Evolutionary conservation across 30 jellyfish, hydroid and myxozoan genomes (phyloP).

Genomic region (Sanderia malayensis): DNA sequence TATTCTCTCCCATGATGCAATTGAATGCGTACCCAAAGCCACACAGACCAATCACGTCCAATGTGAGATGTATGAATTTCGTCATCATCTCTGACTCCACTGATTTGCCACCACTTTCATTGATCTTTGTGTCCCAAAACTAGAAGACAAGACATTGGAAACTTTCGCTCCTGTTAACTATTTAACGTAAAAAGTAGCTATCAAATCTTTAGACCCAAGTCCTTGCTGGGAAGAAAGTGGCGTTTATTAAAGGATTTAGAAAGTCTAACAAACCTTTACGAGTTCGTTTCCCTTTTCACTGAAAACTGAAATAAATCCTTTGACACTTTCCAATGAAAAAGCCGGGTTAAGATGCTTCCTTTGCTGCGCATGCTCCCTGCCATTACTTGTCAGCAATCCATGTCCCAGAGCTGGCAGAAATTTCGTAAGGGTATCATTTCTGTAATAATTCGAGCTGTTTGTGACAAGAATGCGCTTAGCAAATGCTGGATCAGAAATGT

Average conservation of each 20-base stretch:
- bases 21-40: conserved; percentile 54
- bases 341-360: conserved; percentile 44
- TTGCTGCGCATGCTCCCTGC: conserved; percentile 48
- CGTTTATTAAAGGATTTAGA: too few relatives aligned
- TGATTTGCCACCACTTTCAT: conserved; percentile 23
- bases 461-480: conserved; percentile 49
- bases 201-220: too few relatives aligned
- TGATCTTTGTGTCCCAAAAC: conserved; percentile 24
- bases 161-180: too few relatives aligned
- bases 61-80: conserved; percentile 35
- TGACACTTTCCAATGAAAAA: conserved; percentile 34
- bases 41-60: conserved; percentile 52
- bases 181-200: too few relatives aligned
- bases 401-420: conserved; percentile 53
- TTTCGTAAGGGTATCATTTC: conserved; percentile 7
- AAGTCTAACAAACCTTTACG: conserved; percentile 18
- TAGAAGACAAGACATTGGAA: neutral
- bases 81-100: conserved; percentile 26
- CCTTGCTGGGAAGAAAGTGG: too few relatives aligned
- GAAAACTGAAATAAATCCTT: conserved; percentile 25
- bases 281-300: conserved; percentile 30
- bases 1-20: conserved; percentile 8
- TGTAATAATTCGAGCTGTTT: conserved; percentile 18
- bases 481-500: conserved; percentile 38
- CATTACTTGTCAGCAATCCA: conserved; percentile 33